Conservation (phyloP, 2,888 invertebrate genomes). For the Sylvicola fuscatus region DNA sequence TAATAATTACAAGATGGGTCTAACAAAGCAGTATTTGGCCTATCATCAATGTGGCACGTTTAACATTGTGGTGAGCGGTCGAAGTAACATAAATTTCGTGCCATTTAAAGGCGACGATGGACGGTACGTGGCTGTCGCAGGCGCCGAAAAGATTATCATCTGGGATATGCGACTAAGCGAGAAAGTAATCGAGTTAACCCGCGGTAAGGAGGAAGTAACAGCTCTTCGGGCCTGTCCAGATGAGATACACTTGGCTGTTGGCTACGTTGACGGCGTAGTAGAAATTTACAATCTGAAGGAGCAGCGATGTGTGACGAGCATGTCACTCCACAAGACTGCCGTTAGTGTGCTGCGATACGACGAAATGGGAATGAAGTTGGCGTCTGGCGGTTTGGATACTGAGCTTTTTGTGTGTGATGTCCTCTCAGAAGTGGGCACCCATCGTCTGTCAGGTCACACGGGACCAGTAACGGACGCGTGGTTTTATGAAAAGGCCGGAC, state of each 20-base stretch:
- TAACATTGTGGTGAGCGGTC: constrained; percentile 64
- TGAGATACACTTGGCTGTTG: constrained; percentile 65
- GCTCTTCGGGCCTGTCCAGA: constrained; percentile 54
- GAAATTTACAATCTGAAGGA: constrained; percentile 61
- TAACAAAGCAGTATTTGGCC: constrained; percentile 87
- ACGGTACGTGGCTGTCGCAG: constrained; percentile 74
- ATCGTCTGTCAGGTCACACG: constrained; percentile 80
- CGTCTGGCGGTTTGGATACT: constrained; percentile 77
- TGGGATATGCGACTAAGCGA: constrained; percentile 51
- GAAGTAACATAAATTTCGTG: constrained; percentile 64
- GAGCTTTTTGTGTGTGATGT: constrained; percentile 91
- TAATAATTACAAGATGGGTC: constrained; percentile 41
- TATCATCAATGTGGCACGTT: constrained; percentile 68
- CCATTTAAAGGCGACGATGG: constrained; percentile 57
- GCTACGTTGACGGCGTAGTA: constrained; percentile 77
- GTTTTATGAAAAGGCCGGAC: constrained; percentile 48
- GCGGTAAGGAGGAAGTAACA: constrained; percentile 64
- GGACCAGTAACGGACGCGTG: constrained; percentile 65
- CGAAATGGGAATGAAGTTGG: constrained; percentile 58
- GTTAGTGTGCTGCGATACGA: constrained; percentile 73
- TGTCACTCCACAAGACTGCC: constrained; percentile 65
- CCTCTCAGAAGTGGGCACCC: constrained; percentile 76
- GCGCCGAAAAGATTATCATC: constrained; percentile 80
- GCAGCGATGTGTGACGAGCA: constrained; percentile 45
- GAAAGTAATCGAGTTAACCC: constrained; percentile 55